Evolutionary conservation across 2,797 vertebrate species (phyloP).

Genomic region (Tarsius wallacei): DNA sequence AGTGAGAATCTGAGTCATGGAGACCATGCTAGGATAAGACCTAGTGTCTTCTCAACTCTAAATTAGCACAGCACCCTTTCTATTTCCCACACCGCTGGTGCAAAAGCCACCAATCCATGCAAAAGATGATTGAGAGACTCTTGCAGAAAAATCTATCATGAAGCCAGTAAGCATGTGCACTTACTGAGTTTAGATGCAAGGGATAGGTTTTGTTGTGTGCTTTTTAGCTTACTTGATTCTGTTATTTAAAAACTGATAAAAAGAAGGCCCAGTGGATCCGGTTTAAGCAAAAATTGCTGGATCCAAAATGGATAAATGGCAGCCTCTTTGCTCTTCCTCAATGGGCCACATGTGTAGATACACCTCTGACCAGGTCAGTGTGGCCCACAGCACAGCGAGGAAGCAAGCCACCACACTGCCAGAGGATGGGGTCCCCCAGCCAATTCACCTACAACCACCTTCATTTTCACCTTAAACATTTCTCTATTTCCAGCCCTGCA

Average conservation of each 20-base stretch:
- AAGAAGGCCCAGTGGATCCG: background rate
- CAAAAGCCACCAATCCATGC: background rate
- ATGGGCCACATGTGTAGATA: background rate
- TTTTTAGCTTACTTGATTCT: background rate
- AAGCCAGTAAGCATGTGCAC: background rate
- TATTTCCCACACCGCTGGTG: background rate
- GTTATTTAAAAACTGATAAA: background rate
- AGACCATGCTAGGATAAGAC: background rate
- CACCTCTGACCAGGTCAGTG: background rate
- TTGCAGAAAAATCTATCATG: background rate
- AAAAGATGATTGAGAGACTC: background rate
- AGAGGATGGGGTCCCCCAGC: background rate
- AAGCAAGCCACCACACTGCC: background rate
- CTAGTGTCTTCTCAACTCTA: background rate
- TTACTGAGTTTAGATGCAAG: background rate
- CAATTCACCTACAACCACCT: background rate
- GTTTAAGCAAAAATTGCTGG: background rate
- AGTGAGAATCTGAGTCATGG: background rate
- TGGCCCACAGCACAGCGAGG: rapidly evolving
- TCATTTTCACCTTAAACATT: rapidly evolving
- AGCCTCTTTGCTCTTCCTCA: background rate
- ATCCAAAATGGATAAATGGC: background rate
- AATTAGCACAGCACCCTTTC: background rate
- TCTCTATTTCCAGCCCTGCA: background rate
- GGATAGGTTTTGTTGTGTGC: background rate